Percentiles rank a stretch among this genome's conserved stretches.
These are phyloP conservation scores for Tenthredo livida DNA, from an alignment of 2,888 invertebrate species.

Conservation along the genomic window DNA sequence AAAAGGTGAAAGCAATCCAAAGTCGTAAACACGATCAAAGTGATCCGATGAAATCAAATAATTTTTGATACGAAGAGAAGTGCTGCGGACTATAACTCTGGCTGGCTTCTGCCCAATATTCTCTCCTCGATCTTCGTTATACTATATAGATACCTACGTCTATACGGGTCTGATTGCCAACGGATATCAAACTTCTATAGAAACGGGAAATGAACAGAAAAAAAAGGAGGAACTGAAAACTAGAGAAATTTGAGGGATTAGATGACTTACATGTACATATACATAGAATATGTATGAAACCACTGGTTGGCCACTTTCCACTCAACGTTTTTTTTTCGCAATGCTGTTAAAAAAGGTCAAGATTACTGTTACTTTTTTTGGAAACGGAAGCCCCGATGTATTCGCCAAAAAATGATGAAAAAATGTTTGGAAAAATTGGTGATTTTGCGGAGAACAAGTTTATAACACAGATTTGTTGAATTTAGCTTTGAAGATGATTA, in stretches of 20 bases:
- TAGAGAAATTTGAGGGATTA: not conserved
- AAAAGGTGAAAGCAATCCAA: not conserved
- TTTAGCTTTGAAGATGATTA: too few species aligned
- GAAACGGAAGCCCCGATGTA: too few species aligned
- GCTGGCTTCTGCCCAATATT: not conserved
- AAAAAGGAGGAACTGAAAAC: not conserved
- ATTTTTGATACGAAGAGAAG: not conserved
- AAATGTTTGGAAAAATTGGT: too few species aligned
- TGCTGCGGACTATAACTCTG: not conserved
- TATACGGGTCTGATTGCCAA: not conserved
- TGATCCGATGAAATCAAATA: not conserved
- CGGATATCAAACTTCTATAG: not conserved
- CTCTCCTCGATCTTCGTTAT: not conserved
- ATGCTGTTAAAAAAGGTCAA: not conserved
- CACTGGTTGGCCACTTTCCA: not conserved
- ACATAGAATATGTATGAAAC: not conserved
- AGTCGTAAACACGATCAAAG: not conserved
- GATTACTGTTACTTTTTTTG: not conserved
- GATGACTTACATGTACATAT: not conserved
- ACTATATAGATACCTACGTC: not conserved
- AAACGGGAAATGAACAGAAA: not conserved
- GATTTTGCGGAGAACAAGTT: too few species aligned
- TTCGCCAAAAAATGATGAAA: too few species aligned
- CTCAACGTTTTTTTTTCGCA: not conserved
- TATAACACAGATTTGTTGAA: too few species aligned